phyloP scores from a whole-genome alignment of 2,797 vertebrate genomes.

The Pempheris klunzingeri region DNA sequence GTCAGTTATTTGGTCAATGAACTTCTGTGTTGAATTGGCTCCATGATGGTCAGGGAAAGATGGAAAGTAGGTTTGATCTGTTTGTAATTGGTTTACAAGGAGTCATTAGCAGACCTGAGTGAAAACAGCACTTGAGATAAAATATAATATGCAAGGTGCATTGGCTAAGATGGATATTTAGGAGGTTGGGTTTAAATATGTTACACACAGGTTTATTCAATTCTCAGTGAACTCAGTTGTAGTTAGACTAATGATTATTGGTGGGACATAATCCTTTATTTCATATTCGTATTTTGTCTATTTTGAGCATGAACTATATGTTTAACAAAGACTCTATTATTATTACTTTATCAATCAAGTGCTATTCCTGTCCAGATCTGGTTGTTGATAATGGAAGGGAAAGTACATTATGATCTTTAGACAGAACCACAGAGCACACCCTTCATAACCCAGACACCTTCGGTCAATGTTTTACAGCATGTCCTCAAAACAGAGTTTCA shows the following conservation, averaged over 20 bases:
- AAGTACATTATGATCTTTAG: constrained; percentile 68
- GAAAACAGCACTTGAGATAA: constrained; percentile 78
- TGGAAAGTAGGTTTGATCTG: constrained; percentile 61
- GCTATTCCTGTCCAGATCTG: constrained; percentile 77
- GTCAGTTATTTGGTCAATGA: constrained; percentile 55
- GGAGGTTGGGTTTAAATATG: background rate
- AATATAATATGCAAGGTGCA: constrained; percentile 4
- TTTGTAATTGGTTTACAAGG: constrained; percentile 66
- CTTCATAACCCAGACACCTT: constrained; percentile 41
- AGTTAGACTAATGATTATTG: constrained; percentile 3
- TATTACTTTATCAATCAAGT: constrained; percentile 68
- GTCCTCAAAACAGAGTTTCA: background rate
- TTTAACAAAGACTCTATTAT: constrained; percentile 19
- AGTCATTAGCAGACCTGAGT: constrained; percentile 67
- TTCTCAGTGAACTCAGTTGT: background rate
- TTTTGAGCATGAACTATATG: background rate
- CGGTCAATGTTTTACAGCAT: constrained; percentile 8
- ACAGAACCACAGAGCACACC: constrained; percentile 73
- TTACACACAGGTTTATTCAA: background rate
- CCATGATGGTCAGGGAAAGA: constrained; percentile 37
- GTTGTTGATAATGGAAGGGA: constrained; percentile 56
- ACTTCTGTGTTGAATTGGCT: constrained; percentile 32
- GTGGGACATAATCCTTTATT: background rate
- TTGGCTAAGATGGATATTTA: background rate
- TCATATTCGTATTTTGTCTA: constrained; percentile 8